phyloP scores from a whole-genome alignment of 2,797 vertebrate genomes.

The Sardinella longiceps region DNA sequence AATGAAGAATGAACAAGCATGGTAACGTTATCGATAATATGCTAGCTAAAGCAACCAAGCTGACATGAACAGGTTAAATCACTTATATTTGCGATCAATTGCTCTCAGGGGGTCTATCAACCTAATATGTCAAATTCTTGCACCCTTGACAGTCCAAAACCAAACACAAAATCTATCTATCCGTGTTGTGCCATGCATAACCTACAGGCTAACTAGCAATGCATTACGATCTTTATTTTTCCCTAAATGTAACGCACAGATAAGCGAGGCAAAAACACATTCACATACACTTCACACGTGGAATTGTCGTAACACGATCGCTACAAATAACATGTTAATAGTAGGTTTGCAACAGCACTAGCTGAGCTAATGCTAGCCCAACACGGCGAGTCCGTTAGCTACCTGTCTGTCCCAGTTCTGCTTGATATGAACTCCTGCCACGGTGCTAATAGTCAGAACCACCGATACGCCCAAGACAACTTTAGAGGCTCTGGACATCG shows the following conservation, averaged over 20 bases:
- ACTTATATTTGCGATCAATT: no score
- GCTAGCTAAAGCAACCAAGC: neutral
- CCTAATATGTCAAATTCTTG: neutral
- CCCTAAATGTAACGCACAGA: neutral
- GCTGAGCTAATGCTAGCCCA: neutral
- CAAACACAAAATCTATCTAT: neutral
- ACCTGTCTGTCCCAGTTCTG: constrained; percentile 77
- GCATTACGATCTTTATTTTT: neutral
- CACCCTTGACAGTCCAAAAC: neutral
- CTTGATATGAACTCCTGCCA: constrained; percentile 81
- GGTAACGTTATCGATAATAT: no score
- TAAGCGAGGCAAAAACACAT: neutral
- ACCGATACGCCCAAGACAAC: constrained; percentile 79
- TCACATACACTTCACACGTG: neutral
- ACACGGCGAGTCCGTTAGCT: constrained; percentile 25
- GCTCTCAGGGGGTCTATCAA: no score
- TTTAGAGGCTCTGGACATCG: constrained; percentile 83
- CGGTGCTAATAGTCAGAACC: constrained; percentile 78
- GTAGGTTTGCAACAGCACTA: neutral
- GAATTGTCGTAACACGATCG: neutral
- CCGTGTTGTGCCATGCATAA: neutral
- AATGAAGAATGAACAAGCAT: no score
- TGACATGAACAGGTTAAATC: no score
- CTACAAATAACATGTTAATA: neutral
- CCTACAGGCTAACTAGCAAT: neutral